Percentiles rank a stretch among this genome's conserved stretches.
phyloP scores from a whole-genome alignment of 2,888 invertebrate genomes.

The Tillus elongatus region DNA sequence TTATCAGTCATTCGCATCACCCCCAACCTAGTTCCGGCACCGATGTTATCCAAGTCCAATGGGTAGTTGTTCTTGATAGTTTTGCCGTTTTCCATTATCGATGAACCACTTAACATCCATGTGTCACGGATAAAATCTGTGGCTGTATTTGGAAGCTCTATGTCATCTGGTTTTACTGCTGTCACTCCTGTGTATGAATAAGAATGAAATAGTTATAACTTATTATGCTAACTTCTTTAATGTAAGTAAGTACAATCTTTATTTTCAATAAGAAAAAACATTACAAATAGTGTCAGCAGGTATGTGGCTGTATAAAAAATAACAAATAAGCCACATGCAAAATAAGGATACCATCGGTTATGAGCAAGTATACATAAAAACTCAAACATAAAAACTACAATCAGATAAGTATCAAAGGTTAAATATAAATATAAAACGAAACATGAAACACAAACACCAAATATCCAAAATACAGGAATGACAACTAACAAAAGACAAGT shows the following conservation, averaged over 20 bases:
- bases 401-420: too few species aligned
- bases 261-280: conserved; percentile 1
- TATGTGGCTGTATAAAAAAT: too few species aligned
- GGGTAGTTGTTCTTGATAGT: conserved; percentile 77
- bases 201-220: conserved; percentile 8
- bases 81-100: conserved; percentile 83
- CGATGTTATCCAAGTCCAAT: conserved; percentile 74
- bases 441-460: too few species aligned
- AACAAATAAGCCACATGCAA: too few species aligned
- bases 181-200: conserved; percentile 80
- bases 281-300: too few species aligned
- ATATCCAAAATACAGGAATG: too few species aligned
- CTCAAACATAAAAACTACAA: too few species aligned
- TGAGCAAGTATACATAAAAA: too few species aligned
- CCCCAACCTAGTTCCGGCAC: conserved; percentile 70
- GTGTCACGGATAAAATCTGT: conserved; percentile 87
- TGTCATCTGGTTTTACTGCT: conserved; percentile 79
- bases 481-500: too few species aligned
- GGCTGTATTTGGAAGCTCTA: conserved; percentile 81
- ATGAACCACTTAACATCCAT: conserved; percentile 85
- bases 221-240: conserved; percentile 1
- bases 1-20: conserved; percentile 74
- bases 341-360: too few species aligned
- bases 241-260: too few species aligned
- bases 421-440: too few species aligned